Base-by-base conservation (phyloP, 2,888 invertebrate genomes). In the Plagodis dolabraria region DNA sequence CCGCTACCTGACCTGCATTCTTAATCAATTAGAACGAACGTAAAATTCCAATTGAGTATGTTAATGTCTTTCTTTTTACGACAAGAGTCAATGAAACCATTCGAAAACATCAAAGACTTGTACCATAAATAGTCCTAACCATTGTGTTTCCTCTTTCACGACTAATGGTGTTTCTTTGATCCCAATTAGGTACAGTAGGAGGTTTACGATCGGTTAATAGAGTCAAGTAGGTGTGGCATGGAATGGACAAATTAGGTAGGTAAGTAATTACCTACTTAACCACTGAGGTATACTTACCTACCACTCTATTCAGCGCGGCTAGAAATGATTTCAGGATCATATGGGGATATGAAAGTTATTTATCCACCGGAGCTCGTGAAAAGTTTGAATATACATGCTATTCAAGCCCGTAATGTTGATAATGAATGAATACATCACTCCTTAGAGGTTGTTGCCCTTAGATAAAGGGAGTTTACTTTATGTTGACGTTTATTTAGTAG, bases 151-250 rank as follows among this genome's bases (percentile, higher is more conserved):
- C 22, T 42, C 43, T 59, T 57, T 55, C 33, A 45, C 40, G 43
- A 51, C 35, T 45, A 57, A 67, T 59, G 56, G 53, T 44, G 51
- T 52, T 55, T 58, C 48, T 44, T 63, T 61, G 58, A 67, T 64
- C 47, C 47, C 40, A 38, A 50, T 53, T 43, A 42, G 61, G 53
- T 53, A 52, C 53, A 54, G 49, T 53, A 22, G 43, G 46, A 52
- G 51, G 9, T 56, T 53, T 44, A 62, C 49, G 55, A 43, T n/a
- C 36, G 38, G 44, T 53, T 45, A 54, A 57, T 48, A 36, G 12
- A 33, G 22, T 22, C 22, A 4, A 22, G 9, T 33, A 47, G 43
- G 52, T 43, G 43, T 43, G 36, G 33, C 22, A 12, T 9, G 9
- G 11, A 47, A 36, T 45, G 44, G 36, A 48, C 43, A 48, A 47